Base-by-base conservation (phyloP, 2,113 vertebrate genomes). In the Cyrtonyx montezumae region DNA sequence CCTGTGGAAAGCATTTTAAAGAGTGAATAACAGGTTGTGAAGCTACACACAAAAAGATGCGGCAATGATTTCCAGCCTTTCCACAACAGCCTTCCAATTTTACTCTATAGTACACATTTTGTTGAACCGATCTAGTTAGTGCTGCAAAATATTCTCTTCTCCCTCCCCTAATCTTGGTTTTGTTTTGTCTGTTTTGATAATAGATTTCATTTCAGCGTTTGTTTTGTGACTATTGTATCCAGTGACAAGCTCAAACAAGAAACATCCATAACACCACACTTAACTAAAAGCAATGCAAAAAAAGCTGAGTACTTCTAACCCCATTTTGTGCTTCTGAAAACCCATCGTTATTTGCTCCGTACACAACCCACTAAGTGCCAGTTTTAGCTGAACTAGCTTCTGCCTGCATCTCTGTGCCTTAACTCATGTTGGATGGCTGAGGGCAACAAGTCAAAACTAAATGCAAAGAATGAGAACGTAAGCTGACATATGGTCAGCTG, bases 1-100 rank as follows among this genome's bases (percentile, higher is more conserved):
- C 96, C 99, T 99, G 88, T 23, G 63, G 87, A 96, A 90, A 76
- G 71, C 79, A 95, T 25, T 32, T 73, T 23, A 75, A 70, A 17
- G 36, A 80, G 32, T 6, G 21, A 67, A 81, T 3, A 59, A 0
- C 2, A 1, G 48, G 63, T 85, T 7, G 2, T 75, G 77, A 67
- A 78, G 45, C 22, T 49, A 65, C 23, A 49, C 5, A 62, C 26
- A 56, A 83, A 78, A 74, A 5, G 0, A 78, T 48, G 37, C 11
- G 79, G 65, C 15, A 83, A 7, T 25, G 26, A 67, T 76, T 51
- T 88, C 62, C 58, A 79, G 56, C 32, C 62, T 74, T n/a, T 28
- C 40, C 40, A 40, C 37, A 70, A 46, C 6, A 13, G 48, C 40
- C 40, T 40, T 9, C 6, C 26, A 36, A 43, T 37, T 59, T 55